Evolutionary conservation across 2,113 vertebrate genomes (phyloP).

Genomic region (Blennius ocellaris): DNA sequence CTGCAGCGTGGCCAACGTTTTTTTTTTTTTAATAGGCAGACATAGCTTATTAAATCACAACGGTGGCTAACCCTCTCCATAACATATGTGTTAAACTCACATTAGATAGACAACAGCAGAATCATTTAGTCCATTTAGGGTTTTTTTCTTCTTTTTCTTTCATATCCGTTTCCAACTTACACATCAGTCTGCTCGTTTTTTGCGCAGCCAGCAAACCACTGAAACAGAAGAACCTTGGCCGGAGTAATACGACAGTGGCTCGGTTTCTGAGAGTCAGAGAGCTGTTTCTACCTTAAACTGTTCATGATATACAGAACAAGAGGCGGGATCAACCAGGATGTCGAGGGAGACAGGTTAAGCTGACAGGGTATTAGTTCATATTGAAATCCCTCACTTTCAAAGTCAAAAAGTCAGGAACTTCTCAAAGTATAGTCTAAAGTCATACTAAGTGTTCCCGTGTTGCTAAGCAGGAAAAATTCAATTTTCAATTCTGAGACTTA

Average conservation of each 20-base stretch:
- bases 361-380: constrained; percentile 55
- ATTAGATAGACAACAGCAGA: constrained; percentile 43
- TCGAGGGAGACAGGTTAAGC: constrained; percentile 63
- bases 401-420: constrained; percentile 70
- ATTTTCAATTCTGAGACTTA: constrained; percentile 13
- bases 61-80: constrained; percentile 44
- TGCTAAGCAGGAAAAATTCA: constrained; percentile 36
- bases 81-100: constrained; percentile 40
- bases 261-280: constrained; percentile 40
- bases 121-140: constrained; percentile 21
- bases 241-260: constrained; percentile 36
- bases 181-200: constrained; percentile 41
- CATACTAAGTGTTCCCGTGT: constrained; percentile 5
- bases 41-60: constrained; percentile 60
- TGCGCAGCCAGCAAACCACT: constrained; percentile 55
- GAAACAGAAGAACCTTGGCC: constrained; percentile 33
- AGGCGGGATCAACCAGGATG: constrained; percentile 58
- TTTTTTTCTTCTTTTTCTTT: background rate
- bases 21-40: constrained; percentile 55
- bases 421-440: constrained; percentile 23
- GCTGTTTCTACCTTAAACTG: constrained; percentile 22
- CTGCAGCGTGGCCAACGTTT: constrained; percentile 34
- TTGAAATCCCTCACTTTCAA: constrained; percentile 61
- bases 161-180: constrained; percentile 30
- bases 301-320: constrained; percentile 57